Base-by-base conservation (phyloP, 2,797 vertebrate species). In the Leuciscus waleckii region DNA sequence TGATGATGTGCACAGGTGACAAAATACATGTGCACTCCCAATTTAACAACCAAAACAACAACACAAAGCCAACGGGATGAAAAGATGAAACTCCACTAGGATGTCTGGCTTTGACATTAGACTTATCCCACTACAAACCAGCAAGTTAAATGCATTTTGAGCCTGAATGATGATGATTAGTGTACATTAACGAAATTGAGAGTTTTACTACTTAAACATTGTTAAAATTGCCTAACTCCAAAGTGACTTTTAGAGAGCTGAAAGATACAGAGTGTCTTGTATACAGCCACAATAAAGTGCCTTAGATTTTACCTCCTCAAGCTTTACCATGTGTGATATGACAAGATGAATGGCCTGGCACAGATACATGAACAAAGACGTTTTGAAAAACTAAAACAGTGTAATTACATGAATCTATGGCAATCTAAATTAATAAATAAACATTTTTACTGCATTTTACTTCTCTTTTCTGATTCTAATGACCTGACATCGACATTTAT, bases 281-380 rank as follows among this genome's bases (percentile, higher is more conserved):
- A 79, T 71, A 86, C 21, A 68, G 73, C 49, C 73, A 71, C 29
- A 68, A 77, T 39, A 46, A 86, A 88, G 87, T 89, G 88, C 88
- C 88, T 89, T 89, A 56, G 68, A 29, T 82, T 58, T 54, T 4
- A 71, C 17, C 46, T 70, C 14, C 29, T 58, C 21, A 2, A 70
- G 17, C 43, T 37, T 49, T 10, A 83, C 17, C 49, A 10, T 58
- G 56, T 68, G 16, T 29, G 19, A 49, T 41, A 4, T 75, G 58
- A 63, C 65, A 19, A 56, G 67, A 68, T 51, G 7, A 71, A 46
- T 54, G 43, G 78, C 43, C 32, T 63, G 21, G 49, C 7, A 63
- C 35, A 75, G 21, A n/a, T 51, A 54, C 54, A 14, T 37, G 68
- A 79, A 70, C 37, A n/a, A 76, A 77, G 32, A 77, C 0, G 1